Percentiles rank a stretch among this genome's conserved stretches.
These are phyloP conservation scores for Pseudomyrmex pallidus DNA, from an alignment of 1,140 invertebrate genomes.

Conservation along the genomic window DNA sequence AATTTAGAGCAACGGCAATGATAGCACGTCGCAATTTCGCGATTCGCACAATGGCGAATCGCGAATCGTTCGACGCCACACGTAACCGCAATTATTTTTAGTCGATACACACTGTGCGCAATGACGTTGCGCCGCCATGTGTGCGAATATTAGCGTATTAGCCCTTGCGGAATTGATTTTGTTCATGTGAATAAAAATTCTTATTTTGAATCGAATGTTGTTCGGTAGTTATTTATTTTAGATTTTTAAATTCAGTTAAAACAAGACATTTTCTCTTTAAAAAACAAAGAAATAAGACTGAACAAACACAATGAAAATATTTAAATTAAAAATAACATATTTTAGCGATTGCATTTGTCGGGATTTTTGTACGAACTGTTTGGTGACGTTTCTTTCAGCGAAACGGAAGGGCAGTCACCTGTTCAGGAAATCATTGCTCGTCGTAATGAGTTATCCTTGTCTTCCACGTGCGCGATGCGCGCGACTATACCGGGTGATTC, in stretches of 20 bases:
- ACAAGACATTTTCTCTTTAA: no score
- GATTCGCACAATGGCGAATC: constrained; percentile 34
- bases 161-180: not conserved
- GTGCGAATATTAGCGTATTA: not conserved
- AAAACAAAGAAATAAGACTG: no score
- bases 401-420: constrained; percentile 76
- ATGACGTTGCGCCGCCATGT: not conserved
- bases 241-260: no score
- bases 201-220: not conserved
- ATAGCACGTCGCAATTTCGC: not conserved
- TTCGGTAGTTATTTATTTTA: not conserved
- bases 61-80: not conserved
- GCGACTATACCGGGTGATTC: constrained; percentile 54
- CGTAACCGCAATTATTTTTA: constrained; percentile 53
- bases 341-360: not conserved
- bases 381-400: constrained; percentile 3
- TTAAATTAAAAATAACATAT: no score
- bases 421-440: constrained; percentile 73
- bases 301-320: no score
- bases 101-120: constrained; percentile 31
- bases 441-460: constrained; percentile 59
- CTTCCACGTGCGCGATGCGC: constrained; percentile 10
- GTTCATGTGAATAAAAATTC: no score
- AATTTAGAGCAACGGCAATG: constrained; percentile 57
- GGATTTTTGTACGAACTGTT: not conserved